Conservation (phyloP, 2,888 invertebrate species). For the Chesias legatella region DNA sequence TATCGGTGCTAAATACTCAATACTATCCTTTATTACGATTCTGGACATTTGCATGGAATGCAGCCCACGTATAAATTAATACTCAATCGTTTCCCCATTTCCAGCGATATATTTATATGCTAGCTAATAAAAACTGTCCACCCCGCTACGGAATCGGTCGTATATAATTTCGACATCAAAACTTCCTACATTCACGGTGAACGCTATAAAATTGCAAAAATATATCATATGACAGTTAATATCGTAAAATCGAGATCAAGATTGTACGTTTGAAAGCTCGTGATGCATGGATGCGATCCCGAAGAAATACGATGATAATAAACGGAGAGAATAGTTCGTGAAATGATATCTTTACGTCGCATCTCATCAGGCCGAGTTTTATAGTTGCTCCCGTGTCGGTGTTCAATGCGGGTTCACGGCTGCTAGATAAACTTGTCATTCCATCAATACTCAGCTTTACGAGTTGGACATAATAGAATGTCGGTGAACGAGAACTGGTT, state of each 20-base stretch:
- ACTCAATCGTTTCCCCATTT: constrained; percentile 5
- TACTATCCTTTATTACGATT: constrained; percentile 10
- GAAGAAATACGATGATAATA: constrained; percentile 43
- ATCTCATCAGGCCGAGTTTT: constrained; percentile 50
- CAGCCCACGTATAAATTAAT: constrained; percentile 5
- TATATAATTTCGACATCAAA: constrained; percentile 11
- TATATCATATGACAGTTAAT: constrained; percentile 33
- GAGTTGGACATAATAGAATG: constrained; percentile 18
- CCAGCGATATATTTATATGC: constrained; percentile 8
- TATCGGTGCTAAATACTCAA: constrained; percentile 16
- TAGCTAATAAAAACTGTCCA: constrained; percentile 10
- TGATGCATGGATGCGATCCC: constrained; percentile 26
- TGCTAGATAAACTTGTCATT: constrained; percentile 46
- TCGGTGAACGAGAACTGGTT: constrained; percentile 27
- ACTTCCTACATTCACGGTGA: constrained; percentile 3
- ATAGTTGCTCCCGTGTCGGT: constrained; percentile 29
- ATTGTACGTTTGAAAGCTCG: constrained; percentile 31
- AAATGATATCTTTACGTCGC: constrained; percentile 48
- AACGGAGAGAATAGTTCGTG: constrained; percentile 45
- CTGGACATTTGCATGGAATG: constrained; percentile 12
- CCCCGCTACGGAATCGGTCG: constrained; percentile 3
- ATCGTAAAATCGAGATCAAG: constrained; percentile 34
- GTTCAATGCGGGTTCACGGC: constrained; percentile 28
- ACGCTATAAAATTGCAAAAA: constrained; percentile 30
- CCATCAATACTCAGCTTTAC: constrained; percentile 22